Percentiles rank a stretch among this genome's conserved stretches.
phyloP scores from a whole-genome alignment of 2,888 invertebrate species.

The Drosophila ezoana region DNA sequence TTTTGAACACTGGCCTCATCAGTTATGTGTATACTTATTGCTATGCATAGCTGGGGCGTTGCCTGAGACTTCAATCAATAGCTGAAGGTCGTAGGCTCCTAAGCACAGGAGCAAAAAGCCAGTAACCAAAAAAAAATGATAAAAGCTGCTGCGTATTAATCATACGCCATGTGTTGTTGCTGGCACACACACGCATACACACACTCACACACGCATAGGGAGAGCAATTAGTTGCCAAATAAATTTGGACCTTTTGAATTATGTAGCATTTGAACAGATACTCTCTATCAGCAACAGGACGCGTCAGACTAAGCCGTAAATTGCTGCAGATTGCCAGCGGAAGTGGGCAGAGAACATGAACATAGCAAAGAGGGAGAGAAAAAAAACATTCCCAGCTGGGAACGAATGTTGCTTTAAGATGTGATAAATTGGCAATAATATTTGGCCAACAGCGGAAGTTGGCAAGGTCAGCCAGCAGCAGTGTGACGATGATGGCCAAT shows the following conservation, averaged over 20 bases:
- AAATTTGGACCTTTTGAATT: constrained; percentile 61
- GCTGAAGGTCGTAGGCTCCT: constrained; percentile 53
- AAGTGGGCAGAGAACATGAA: constrained; percentile 54
- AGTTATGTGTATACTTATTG: constrained; percentile 21
- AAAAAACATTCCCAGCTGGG: constrained; percentile 37
- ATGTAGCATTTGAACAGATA: constrained; percentile 51
- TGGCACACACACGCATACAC: constrained; percentile 27
- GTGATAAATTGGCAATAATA: constrained; percentile 74
- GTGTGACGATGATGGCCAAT: constrained; percentile 18
- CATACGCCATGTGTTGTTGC: constrained; percentile 73
- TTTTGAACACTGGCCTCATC: background rate
- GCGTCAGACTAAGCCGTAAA: constrained; percentile 49
- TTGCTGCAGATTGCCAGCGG: constrained; percentile 65
- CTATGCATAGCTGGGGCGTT: constrained; percentile 55
- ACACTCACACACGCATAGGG: background rate
- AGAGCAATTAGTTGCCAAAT: constrained; percentile 66
- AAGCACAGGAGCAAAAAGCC: constrained; percentile 1
- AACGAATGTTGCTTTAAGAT: constrained; percentile 42
- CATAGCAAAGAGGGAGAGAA: constrained; percentile 11
- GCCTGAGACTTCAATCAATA: constrained; percentile 65
- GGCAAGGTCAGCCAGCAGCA: constrained; percentile 60
- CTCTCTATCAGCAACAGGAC: constrained; percentile 16
- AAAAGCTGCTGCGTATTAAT: constrained; percentile 65
- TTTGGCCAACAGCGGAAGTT: constrained; percentile 64
- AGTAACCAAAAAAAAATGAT: constrained; percentile 37